Base-by-base conservation (phyloP, 2,797 vertebrate species). In the Atherinosoma microstoma region DNA sequence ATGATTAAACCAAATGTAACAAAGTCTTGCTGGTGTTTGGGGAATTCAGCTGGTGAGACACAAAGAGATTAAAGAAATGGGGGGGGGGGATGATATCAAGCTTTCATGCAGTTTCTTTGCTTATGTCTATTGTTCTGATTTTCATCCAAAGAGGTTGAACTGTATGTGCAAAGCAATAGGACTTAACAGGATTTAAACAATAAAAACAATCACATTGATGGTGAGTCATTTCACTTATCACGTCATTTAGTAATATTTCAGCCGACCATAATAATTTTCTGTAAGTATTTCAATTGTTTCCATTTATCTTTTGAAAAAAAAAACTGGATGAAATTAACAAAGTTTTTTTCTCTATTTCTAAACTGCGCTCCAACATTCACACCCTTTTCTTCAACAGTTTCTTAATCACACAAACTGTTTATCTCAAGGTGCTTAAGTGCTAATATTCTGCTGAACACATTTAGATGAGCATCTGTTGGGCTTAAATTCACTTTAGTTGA, bases 1-100 rank as follows among this genome's bases (percentile, higher is more conserved):
- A 64, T 60, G 67, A 89, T 86, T 84, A 75, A 38, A 73, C 36
- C 42, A 58, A 67, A 22, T 16, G 15, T 34, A 47, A 57, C 30
- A 67, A 42, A 40, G 63, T 18, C 66, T 24, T 15, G 24, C 49
- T 16, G 29, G 20, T 0, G 67, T 59, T 61, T 20, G 20, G 73
- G 71, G 57, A 67, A 70, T 73, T 59, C 18, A 24, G 12, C 56
- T 29, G 13, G 2, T 38, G 60, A 76, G 57, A 68, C 24, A n/a
- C 5, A 20, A 61, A 54, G 3, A 11, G 1, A n/a, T 10, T 18
- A 45, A 34, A 68, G 15, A 29, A 71, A 71, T 24, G 27, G 2
- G 15, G 30, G 30, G 30, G 30, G 30, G 30, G 30, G 30, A 9
- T 13, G 0, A 11, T 1, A 6, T 29, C 5, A 18, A 1, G 9